Base-by-base conservation (phyloP, 2,113 vertebrate genomes). In the Corvus moneduloides region DNA sequence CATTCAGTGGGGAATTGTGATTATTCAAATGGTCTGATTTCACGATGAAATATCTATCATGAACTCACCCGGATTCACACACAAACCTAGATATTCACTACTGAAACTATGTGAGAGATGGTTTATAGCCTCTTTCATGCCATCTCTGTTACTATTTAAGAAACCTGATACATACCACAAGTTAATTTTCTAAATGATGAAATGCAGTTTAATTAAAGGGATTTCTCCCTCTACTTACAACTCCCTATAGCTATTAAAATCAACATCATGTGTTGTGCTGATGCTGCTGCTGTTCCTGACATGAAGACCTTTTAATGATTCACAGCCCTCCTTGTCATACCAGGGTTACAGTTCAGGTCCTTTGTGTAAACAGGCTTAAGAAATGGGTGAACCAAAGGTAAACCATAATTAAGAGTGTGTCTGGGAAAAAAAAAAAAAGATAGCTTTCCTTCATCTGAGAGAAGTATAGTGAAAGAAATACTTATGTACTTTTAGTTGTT, bases 201-300 rank as follows among this genome's bases (percentile, higher is more conserved):
- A 91, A 93, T 8, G 7, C 9, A 51, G 33, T 39, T 61, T 48
- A 93, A 84, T 15, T 12, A 79, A 55, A 81, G 13, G 33, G 33
- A 75, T 78, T 82, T 87, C 69, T 94, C 24, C 49, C 2, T 8
- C 46, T 54, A 33, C n/a, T 51, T 92, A 35, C 16, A 86, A 39
- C 59, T 56, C 26, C 44, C 44, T 69, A 8, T 6, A 69, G 6
- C 17, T 48, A 74, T 49, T 17, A 89, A 80, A 56, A 41, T 22
- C 9, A 35, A 32, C n/a, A 75, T 39, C 11, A 37, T 9, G 19
- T 56, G 32, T 32, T 0, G 0, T 33, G 19, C 14, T 5, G 6
- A 64, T 41, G n/a, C 9, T 69, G 74, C 30, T 85, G 43, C 27
- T 62, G 35, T 26, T 37, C 49, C 74, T 58, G 10, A 72, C 14